Evolutionary conservation across 1,140 invertebrate genomes (phyloP), one percentile per base, ranked within the genome.

Genomic region (Steinernema khuongi): DNA sequence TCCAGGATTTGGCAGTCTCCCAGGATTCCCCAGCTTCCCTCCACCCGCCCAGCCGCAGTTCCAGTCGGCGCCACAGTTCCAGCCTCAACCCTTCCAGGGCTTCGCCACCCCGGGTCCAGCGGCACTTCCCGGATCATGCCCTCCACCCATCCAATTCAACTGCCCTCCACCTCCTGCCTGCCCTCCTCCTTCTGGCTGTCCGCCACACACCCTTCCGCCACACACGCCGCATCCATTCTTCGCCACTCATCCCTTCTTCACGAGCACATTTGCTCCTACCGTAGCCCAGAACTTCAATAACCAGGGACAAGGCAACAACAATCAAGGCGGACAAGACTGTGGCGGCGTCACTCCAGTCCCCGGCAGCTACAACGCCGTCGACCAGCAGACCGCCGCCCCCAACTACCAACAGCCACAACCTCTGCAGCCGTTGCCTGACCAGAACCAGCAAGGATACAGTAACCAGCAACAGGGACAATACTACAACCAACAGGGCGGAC

Each of bases 161-260:
- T 60, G 50, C 50, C 50, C 50, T 11, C 50, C 50, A 4, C 11
- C 50, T 17, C 50, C 50, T 4, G 11, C 50, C 26, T 60, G 50
- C 22, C 50, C 50, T 14, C 7, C 50, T 7, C 50, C 14, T 14
- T 7, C 19, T 7, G 14, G 14, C 22, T 60, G 50, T 60, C 50
- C n/a, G n/a, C n/a, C n/a, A n/a, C n/a, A n/a, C n/a, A n/a, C n/a
- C n/a, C n/a, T 11, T 41, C 36, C 36, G 7, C 7, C 36, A n/a
- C 36, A 60, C 50, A 60, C 50, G 50, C 50, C 50, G 11, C 50
- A 60, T 60, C 50, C 50, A 4, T 60, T 60, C 50, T 60, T 60
- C 50, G 50, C 50, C 22, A 60, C 50, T 11, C 50, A 60, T 60
- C 50, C 50, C 14, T 22, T 60, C 7, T 60, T 60, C 50, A 60